phyloP scores from a whole-genome alignment of 2,797 vertebrate species.

The Gallinago nigripennis region DNA sequence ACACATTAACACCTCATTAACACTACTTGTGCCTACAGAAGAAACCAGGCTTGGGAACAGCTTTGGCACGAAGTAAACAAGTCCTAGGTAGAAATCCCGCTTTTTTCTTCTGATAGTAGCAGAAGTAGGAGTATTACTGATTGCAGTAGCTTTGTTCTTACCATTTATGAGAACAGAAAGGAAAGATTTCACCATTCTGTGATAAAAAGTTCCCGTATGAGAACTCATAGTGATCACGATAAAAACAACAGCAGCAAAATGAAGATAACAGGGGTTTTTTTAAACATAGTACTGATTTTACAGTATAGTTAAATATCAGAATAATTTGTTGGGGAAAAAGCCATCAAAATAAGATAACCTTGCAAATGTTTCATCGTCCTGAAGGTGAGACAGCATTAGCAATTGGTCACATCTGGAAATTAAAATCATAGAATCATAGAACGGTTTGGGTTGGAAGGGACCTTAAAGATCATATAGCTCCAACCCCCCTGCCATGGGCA shows the following conservation, averaged over 20 bases:
- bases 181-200: background rate
- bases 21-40: background rate
- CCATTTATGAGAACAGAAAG: background rate
- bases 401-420: too few species aligned
- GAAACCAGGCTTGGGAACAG: background rate
- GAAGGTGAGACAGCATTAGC: too few species aligned
- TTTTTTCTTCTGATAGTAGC: background rate
- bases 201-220: background rate
- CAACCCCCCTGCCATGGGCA: too few species aligned
- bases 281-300: background rate
- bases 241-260: background rate
- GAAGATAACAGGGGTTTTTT: background rate
- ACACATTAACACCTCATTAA: constrained; percentile 37
- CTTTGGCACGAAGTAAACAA: background rate
- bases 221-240: background rate
- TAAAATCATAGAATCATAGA: too few species aligned
- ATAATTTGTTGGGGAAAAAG: background rate
- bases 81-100: background rate
- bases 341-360: background rate
- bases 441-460: too few species aligned
- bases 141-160: background rate
- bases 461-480: too few species aligned
- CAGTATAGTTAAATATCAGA: background rate
- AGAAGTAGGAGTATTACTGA: background rate
- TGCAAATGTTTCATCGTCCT: too few species aligned